Base-by-base conservation (phyloP, 2,113 vertebrate genomes). In the Mungos mungo region DNA sequence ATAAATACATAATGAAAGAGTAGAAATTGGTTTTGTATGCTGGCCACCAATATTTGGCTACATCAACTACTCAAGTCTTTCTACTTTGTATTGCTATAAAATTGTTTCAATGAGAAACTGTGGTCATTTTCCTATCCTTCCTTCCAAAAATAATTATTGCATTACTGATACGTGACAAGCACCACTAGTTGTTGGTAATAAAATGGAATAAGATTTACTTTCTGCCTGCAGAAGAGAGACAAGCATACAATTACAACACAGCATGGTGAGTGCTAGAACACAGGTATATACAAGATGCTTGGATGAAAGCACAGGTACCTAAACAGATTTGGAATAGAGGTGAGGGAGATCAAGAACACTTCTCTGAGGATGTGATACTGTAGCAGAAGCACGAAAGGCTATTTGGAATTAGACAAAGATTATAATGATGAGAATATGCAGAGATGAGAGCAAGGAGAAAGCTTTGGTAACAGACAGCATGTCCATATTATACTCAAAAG, bases 1-100 rank as follows among this genome's bases (percentile, higher is more conserved):
- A 65, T 86, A 93, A 96, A 88, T 82, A 57, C 2, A 21, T 50
- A 93, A 96, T 80, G 71, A 90, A 95, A 97, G 35, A 88, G 77
- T 19, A 38, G 12, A 27, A 76, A 95, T 68, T 16, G 0, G 33
- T 50, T 94, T 71, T 97, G 27, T 71, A 72, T 45, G 2, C 71
- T 91, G 94, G 80, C 1, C 23, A 45, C 7, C 66, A 77, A 38
- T 31, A 92, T 54, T 9, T 41, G 23, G 15, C 69, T 88, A 12
- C 41, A 41, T 66, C 41, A n/a, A 14, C 10, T 89, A 15, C 47
- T 63, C 10, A 69, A 13, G 85, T 41, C 86, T 68, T 94, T 82
- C 35, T 27, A 21, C 10, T 79, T 89, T 54, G 72, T 50, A 57
- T 1, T 3, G 10, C 52, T 66, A 83, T 54, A 74, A 85, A 90